Base-by-base conservation (phyloP, 2,888 invertebrate species). In the Drosophila eohydei region DNA sequence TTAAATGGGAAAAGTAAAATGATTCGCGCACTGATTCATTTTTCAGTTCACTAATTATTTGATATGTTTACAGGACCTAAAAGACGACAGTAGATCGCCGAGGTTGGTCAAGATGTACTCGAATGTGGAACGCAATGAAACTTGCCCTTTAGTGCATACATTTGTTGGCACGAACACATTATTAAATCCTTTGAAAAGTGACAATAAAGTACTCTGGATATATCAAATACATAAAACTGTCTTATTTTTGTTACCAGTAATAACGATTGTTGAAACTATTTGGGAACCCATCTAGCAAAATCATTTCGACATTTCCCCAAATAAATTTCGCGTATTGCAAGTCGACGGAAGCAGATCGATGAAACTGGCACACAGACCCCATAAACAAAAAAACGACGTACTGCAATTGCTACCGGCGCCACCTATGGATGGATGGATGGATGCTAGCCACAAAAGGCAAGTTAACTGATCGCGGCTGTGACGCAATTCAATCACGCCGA, bases 341-440 rank as follows among this genome's bases (percentile, higher is more conserved):
- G 67, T 62, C 65, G 56, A 68, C 78, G 78, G 71, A 75, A 74
- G 70, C 75, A 30, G 38, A 30, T 55, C 34, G 50, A 34, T 48
- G 55, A 71, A 77, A 72, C 73, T 77, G 78, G 76, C 76, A 78
- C 76, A 77, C 68, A 77, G 62, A 72, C 78, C 76, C 78, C 68
- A 78, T 68, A 77, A 77, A 65, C 51, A 76, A 68, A 55, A 71
- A n/a, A 44, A 21, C 12, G 11, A 52, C 41, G 14, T 54, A 59
- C 68, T 77, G 44, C 67, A 58, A 75, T 48, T 40, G 41, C 68
- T 56, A 52, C 68, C 73, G 76, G 68, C 78, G 57, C 36, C 63
- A 50, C 21, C 50, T 46, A 43, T 71, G 57, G 63, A 60, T 75
- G 76, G 63, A 60, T 75, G 76, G 46, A 41, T 71, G 54, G 60